Evolutionary conservation across 2,888 invertebrate genomes (phyloP), one percentile per base, ranked within the genome.

Genomic region (Drosophila sordidapex): DNA sequence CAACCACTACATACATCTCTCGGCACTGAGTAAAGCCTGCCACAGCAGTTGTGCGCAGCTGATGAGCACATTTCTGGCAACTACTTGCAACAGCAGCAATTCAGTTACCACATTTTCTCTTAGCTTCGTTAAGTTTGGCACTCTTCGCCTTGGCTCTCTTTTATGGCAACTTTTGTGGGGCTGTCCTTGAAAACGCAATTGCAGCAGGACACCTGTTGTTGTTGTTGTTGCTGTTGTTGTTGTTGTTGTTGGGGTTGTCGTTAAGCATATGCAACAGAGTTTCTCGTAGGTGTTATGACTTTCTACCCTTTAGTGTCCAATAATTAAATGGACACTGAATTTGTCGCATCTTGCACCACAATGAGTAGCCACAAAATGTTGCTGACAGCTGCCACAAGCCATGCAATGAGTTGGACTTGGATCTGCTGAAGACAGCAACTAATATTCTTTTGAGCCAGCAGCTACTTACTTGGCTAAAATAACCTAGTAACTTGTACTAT

Each of bases 141-240:
- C 13, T 7, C 36, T n/a, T 51, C 5, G 5, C 8, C 4, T 36
- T 40, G 54, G 51, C 56, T 72, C 71, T 56, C 51, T 66, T 79
- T 77, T 70, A 77, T 79, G 57, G 79, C 74, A 81, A 81, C 81
- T 73, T 73, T 64, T 29, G 53, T 15, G 4, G 8, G 11, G 40
- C 18, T 74, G 70, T 49, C 78, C 81, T 79, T 79, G 78, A 74
- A 66, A 51, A n/a, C 21, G 25, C 13, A 57, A 57, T 46, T 75
- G 59, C 51, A 67, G 21, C 71, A 29, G 54, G 25, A 43, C 46
- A 49, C 40, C 40, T 29, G 27, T 63, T 38, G 46, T 33, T 35
- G 38, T 27, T 21, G 43, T 36, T 65, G n/a, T 1, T 15, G 25
- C 2, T 25, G 40, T 29, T 48, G 36, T 33, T n/a, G 25, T 33